phyloP scores from a whole-genome alignment of 35 echinoderm and acorn worm genomes.

The Apostichopus parvimensis region DNA sequence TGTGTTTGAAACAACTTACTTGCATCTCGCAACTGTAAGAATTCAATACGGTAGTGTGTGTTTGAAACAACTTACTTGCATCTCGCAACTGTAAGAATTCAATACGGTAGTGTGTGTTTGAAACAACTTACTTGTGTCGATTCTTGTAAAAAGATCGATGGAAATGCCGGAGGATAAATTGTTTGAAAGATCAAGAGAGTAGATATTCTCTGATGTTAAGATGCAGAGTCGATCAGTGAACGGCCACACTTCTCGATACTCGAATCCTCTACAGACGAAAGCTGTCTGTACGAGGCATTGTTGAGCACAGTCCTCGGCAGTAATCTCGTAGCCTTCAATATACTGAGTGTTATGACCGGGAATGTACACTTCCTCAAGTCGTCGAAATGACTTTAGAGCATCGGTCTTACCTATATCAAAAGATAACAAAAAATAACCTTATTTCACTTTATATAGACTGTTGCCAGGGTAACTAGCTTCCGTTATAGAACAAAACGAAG shows the following conservation, averaged over 20 bases:
- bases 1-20: conserved; percentile 49
- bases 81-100: not conserved
- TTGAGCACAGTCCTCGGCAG: conserved; percentile 71
- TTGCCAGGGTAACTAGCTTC: too few species aligned
- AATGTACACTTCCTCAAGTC: conserved; percentile 52
- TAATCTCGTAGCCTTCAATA: conserved; percentile 52
- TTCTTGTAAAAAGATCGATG: conserved; percentile 82
- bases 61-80: conserved; percentile 55
- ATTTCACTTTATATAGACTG: too few species aligned
- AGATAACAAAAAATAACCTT: too few species aligned
- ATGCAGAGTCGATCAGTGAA: conserved; percentile 60
- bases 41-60: not conserved
- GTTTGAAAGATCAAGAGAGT: conserved; percentile 64
- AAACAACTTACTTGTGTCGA: conserved; percentile 71
- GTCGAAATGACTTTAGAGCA: conserved; percentile 62
- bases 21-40: not conserved
- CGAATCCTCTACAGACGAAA: conserved; percentile 80
- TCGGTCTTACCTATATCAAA: conserved; percentile 54
- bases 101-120: not conserved
- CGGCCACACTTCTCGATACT: conserved; percentile 74
- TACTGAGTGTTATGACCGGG: conserved; percentile 54
- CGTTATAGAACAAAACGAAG: too few species aligned
- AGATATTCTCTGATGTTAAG: conserved; percentile 70
- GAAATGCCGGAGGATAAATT: not conserved
- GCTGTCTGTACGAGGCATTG: conserved; percentile 59